Percentiles rank a stretch among this genome's conserved stretches.
Evolutionary conservation across 2,113 vertebrate genomes (phyloP).

Genomic region (Nicator chloris): DNA sequence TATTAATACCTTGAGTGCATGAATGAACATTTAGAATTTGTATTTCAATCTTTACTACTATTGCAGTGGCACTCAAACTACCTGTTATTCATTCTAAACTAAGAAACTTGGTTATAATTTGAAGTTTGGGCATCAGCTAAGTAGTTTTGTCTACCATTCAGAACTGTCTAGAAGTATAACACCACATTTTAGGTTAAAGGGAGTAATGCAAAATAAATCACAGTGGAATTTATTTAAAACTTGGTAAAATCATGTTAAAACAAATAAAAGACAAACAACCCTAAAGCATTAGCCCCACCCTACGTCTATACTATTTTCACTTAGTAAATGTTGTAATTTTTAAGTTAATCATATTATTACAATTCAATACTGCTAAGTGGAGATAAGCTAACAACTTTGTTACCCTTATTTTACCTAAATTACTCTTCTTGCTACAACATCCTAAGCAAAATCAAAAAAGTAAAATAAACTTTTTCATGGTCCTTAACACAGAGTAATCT

Average conservation of each 20-base stretch:
- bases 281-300: neutral
- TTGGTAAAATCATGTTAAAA: neutral
- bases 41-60: neutral
- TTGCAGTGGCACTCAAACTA: neutral
- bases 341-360: neutral
- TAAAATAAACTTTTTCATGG: neutral
- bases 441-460: neutral
- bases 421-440: neutral
- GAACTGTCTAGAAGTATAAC: neutral
- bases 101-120: neutral
- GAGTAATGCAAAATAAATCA: neutral
- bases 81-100: neutral
- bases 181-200: neutral
- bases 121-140: neutral
- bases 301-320: neutral
- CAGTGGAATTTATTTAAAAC: neutral
- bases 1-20: neutral
- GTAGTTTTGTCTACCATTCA: neutral
- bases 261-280: neutral
- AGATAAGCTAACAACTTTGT: neutral
- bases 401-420: neutral
- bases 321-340: neutral
- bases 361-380: neutral
- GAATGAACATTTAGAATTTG: neutral
- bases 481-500: neutral